Conservation (phyloP, 1,140 invertebrate species). For the Araneus ventricosus region DNA sequence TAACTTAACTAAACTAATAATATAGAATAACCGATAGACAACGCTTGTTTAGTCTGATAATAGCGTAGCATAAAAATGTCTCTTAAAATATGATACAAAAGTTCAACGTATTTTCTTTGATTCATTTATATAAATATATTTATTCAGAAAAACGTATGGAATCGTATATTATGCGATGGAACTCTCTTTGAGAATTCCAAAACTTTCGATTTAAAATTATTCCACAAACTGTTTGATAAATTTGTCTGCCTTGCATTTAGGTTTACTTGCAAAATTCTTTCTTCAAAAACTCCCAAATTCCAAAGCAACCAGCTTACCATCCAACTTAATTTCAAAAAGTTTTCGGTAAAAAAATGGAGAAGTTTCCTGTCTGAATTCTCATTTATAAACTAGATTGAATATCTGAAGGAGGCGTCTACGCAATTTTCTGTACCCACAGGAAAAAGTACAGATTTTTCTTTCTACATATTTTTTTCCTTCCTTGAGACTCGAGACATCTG, state of each 20-base stretch:
- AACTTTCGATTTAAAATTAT: too few species aligned
- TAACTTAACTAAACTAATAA: too few species aligned
- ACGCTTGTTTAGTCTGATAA: too few species aligned
- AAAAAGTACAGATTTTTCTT: constrained; percentile 29
- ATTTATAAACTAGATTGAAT: constrained; percentile 41
- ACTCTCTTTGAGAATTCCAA: too few species aligned
- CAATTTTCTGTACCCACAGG: constrained; percentile 39
- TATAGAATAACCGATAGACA: too few species aligned
- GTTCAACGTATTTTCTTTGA: too few species aligned
- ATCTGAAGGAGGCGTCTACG: constrained; percentile 6
- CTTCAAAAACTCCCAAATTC: neutral
- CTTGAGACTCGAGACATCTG: constrained; percentile 26
- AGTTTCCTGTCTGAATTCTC: neutral
- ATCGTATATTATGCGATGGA: too few species aligned
- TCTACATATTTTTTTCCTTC: neutral
- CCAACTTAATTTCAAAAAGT: neutral
- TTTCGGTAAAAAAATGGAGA: neutral
- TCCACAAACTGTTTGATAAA: neutral
- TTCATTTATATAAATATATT: too few species aligned
- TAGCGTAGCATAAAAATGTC: too few species aligned
- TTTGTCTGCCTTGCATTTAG: neutral
- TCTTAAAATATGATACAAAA: too few species aligned
- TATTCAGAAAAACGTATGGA: too few species aligned
- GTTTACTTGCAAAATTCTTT: neutral
- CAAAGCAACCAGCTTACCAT: neutral